These are phyloP conservation scores for Hipposideros larvatus DNA, from an alignment of 2,797 vertebrate genomes.

Conservation along the genomic window DNA sequence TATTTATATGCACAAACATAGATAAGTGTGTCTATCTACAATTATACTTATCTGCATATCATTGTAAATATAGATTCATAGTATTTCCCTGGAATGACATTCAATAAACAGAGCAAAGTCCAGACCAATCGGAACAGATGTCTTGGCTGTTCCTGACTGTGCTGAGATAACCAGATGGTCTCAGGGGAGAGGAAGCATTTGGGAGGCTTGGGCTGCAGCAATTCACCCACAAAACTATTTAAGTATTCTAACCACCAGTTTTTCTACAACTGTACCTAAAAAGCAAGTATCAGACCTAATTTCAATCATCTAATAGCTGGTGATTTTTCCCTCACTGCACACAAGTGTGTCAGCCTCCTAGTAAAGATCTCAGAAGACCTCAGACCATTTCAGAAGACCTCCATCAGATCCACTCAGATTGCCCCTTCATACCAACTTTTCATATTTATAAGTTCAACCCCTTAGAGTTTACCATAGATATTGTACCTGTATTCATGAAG, in stretches of 20 bases:
- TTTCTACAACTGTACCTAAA: background rate
- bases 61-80: background rate
- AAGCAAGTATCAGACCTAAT: background rate
- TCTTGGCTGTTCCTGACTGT: background rate
- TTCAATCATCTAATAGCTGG: background rate
- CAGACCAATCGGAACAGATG: background rate
- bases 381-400: background rate
- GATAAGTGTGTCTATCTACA: background rate
- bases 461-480: background rate
- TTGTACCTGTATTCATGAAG: background rate
- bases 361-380: background rate
- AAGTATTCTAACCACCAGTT: background rate
- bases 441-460: background rate
- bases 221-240: slow-evolving; percentile 13
- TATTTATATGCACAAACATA: background rate
- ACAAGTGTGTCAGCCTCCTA: background rate
- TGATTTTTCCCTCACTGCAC: background rate
- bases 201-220: background rate
- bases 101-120: background rate
- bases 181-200: background rate
- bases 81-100: background rate
- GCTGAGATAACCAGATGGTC: background rate
- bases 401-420: background rate
- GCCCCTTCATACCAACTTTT: background rate
- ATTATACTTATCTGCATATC: background rate